These are phyloP conservation scores for Drosophila suzukii DNA, from an alignment of 1,140 invertebrate species.

Conservation along the genomic window DNA sequence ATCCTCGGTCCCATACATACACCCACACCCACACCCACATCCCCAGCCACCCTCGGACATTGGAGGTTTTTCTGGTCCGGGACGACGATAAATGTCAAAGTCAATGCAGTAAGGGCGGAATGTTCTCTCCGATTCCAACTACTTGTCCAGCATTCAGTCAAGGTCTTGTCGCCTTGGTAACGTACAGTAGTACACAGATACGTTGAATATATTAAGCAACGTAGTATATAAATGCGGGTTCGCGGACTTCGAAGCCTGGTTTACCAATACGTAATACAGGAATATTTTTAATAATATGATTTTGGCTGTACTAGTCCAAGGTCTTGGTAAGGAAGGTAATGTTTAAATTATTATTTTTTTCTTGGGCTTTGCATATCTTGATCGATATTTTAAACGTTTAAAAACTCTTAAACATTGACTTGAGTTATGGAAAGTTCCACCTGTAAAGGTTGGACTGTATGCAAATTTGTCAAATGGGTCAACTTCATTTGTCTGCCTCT, in stretches of 20 bases:
- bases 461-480: constrained; percentile 32
- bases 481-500: neutral
- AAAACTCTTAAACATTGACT: neutral
- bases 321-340: too few species aligned
- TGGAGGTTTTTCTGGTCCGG: constrained; percentile 6
- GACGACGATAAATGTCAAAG: constrained; percentile 77
- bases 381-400: neutral
- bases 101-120: constrained; percentile 66
- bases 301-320: too few species aligned
- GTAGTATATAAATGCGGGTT: neutral
- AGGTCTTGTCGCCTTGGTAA: constrained; percentile 29
- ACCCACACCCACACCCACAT: neutral
- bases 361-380: too few species aligned
- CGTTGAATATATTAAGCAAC: neutral
- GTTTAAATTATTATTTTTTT: too few species aligned
- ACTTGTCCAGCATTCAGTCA: constrained; percentile 41
- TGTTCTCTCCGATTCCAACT: constrained; percentile 34
- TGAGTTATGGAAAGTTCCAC: too few species aligned
- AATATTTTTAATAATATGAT: too few species aligned
- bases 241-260: too few species aligned
- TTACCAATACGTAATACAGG: too few species aligned
- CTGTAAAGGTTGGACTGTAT: neutral
- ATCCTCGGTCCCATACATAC: neutral
- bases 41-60: constrained; percentile 8
- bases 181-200: constrained; percentile 33